phyloP scores from a whole-genome alignment of 2,888 invertebrate genomes.

The Catocala nupta region DNA sequence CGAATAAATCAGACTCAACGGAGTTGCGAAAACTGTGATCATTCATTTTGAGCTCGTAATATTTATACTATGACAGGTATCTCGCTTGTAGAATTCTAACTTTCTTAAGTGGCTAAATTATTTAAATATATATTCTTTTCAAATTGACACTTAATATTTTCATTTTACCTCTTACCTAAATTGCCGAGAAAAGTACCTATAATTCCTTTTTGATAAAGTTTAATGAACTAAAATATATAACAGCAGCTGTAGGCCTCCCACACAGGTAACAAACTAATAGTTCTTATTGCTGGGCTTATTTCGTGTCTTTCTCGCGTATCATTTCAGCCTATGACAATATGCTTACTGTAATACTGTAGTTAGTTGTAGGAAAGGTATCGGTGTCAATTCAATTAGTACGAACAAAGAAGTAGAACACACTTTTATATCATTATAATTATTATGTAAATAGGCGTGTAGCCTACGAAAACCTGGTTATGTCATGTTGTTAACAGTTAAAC shows the following conservation, averaged over 20 bases:
- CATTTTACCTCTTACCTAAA: too few species aligned
- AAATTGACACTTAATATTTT: background rate
- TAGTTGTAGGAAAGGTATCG: slow-evolving; percentile 1
- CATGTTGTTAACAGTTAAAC: too few species aligned
- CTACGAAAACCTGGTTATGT: too few species aligned
- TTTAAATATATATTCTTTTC: slow-evolving; percentile 35
- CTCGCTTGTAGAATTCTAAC: slow-evolving; percentile 24
- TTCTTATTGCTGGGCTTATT: background rate
- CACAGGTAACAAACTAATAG: too few species aligned
- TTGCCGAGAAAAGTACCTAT: background rate
- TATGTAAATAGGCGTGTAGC: too few species aligned
- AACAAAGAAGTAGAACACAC: too few species aligned
- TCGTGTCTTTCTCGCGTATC: background rate
- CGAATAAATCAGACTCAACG: slow-evolving; percentile 67
- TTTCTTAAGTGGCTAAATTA: slow-evolving; percentile 37
- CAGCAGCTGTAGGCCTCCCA: background rate
- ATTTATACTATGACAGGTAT: slow-evolving; percentile 53
- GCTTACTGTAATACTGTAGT: background rate
- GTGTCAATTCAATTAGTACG: slow-evolving; percentile 13
- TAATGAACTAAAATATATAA: background rate
- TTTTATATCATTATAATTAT: too few species aligned
- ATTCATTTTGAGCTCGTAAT: slow-evolving; percentile 64
- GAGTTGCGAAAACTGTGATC: slow-evolving; percentile 71
- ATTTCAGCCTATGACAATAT: background rate
- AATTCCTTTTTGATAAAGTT: background rate